Conservation (phyloP, 2,797 vertebrate genomes). For the Avahi laniger region DNA sequence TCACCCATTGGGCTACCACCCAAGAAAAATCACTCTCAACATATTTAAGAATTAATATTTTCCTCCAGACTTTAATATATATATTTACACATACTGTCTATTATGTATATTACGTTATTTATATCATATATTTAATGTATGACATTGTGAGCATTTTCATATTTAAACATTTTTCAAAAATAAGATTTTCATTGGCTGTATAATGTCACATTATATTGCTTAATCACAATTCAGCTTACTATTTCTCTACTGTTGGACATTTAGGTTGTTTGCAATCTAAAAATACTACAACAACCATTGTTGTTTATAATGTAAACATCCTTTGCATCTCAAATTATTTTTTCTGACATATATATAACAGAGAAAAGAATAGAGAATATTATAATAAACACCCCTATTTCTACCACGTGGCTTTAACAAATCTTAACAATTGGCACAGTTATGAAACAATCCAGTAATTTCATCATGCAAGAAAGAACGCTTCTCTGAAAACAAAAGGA, state of each 20-base stretch:
- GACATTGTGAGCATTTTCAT: background rate
- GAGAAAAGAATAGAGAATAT: background rate
- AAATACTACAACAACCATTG: background rate
- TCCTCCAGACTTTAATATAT: background rate
- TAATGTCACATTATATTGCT: background rate
- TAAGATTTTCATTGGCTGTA: background rate
- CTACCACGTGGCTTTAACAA: background rate
- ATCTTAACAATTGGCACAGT: background rate
- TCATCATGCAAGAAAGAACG: background rate
- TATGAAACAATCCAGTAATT: background rate
- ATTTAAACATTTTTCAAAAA: background rate
- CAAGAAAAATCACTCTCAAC: background rate
- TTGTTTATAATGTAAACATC: background rate
- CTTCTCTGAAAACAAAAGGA: background rate
- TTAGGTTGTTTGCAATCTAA: background rate
- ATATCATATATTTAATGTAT: background rate
- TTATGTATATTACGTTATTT: background rate
- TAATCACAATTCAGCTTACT: background rate
- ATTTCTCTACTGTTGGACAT: background rate
- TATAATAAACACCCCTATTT: background rate
- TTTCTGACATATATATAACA: background rate
- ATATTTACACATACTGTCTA: background rate
- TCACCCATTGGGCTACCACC: background rate
- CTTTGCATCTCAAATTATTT: slow-evolving; percentile 7
- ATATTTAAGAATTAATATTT: background rate